Conservation (phyloP, 2,113 vertebrate species). For the Cheirogaleus medius region DNA sequence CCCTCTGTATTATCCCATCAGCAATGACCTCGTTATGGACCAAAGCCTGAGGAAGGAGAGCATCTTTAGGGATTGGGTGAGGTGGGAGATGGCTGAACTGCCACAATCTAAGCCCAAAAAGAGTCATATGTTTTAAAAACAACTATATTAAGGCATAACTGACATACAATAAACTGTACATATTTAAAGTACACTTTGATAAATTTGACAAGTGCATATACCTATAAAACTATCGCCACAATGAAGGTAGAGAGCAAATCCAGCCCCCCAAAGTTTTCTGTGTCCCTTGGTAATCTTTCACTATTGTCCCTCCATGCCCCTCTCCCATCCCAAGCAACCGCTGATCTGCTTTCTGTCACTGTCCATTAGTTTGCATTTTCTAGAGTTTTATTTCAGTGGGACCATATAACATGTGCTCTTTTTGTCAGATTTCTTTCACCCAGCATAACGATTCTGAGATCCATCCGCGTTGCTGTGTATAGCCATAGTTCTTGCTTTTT, state of each 20-base stretch:
- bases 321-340: neutral
- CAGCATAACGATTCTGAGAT: neutral
- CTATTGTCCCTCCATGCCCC: neutral
- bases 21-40: neutral
- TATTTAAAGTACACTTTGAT: neutral
- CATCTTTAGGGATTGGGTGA: neutral
- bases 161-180: neutral
- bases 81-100: neutral
- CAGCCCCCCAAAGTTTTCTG: neutral
- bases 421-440: neutral
- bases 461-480: neutral
- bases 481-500: neutral
- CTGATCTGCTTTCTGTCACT: neutral
- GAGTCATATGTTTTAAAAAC: neutral
- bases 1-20: conserved; percentile 48
- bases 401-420: neutral
- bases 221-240: neutral
- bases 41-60: neutral
- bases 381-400: neutral
- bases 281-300: neutral
- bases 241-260: neutral
- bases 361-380: neutral
- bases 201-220: neutral
- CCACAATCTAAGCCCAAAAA: neutral
- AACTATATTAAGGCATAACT: neutral